Evolutionary conservation across 2,113 vertebrate genomes (phyloP).

Genomic region (Tichodroma muraria): DNA sequence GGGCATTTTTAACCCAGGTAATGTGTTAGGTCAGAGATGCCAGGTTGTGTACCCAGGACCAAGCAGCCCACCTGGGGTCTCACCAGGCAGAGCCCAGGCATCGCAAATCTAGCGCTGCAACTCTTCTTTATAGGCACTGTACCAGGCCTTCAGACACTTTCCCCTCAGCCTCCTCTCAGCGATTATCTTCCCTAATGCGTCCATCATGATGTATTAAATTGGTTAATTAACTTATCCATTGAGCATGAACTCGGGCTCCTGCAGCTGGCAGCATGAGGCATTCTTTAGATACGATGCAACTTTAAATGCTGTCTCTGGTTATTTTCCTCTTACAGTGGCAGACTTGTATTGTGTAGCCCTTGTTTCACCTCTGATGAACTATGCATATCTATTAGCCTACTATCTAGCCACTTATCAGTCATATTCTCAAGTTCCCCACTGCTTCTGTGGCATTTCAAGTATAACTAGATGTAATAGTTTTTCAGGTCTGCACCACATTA

Average conservation of each 20-base stretch:
- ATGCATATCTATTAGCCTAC: not conserved
- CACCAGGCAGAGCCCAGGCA: not conserved
- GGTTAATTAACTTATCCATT: conserved; percentile 14
- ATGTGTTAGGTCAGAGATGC: not conserved
- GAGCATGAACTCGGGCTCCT: not conserved
- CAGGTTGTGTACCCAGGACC: not conserved
- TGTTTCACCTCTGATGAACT: not conserved
- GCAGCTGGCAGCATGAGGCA: not conserved
- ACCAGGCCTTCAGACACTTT: not conserved
- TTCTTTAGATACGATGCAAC: not conserved
- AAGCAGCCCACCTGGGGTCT: not conserved
- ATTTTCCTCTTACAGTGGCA: not conserved
- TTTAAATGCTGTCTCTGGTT: not conserved
- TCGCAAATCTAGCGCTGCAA: not conserved
- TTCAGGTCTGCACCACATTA: not conserved
- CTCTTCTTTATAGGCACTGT: not conserved
- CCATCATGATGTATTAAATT: not conserved
- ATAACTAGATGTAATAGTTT: not conserved
- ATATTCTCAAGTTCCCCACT: not conserved
- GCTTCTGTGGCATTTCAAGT: not conserved
- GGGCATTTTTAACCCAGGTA: not conserved
- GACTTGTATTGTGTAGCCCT: not conserved
- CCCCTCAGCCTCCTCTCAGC: not conserved
- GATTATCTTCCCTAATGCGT: not conserved
- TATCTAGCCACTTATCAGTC: not conserved